phyloP scores from a whole-genome alignment of 2,113 vertebrate genomes.

The Rhabdornis inornatus region DNA sequence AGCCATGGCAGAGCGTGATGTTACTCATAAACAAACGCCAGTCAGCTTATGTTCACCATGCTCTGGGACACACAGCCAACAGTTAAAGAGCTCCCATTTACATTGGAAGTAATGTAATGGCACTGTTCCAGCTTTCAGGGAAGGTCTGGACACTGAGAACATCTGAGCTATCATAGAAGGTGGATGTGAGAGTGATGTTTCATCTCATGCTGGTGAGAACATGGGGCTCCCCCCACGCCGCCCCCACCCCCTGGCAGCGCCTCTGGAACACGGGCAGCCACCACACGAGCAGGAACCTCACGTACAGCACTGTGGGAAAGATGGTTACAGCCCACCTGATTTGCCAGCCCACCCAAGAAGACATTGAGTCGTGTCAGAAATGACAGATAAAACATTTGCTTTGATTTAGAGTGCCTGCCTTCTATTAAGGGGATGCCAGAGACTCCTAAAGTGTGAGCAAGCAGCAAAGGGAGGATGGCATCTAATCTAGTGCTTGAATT shows the following conservation, averaged over 20 bases:
- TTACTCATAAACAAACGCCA: neutral
- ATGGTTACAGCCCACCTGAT: neutral
- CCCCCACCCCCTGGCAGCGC: neutral
- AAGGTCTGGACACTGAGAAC: neutral
- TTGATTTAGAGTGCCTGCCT: slow-evolving; percentile 5
- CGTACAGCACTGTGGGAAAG: neutral
- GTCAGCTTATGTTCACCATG: neutral
- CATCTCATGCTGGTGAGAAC: neutral
- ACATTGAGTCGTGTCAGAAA: neutral
- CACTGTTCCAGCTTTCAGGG: neutral
- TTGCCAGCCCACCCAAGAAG: neutral
- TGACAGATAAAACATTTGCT: slow-evolving; percentile 3
- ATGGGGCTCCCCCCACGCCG: fast-evolving
- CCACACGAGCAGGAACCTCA: neutral
- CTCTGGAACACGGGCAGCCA: neutral
- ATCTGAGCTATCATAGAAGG: neutral
- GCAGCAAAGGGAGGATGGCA: neutral
- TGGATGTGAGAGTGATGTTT: neutral
- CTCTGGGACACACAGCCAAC: neutral
- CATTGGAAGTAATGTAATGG: neutral
- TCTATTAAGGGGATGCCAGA: slow-evolving; percentile 15
- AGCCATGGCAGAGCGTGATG: neutral
- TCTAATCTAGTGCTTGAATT: neutral
- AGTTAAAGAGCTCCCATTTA: neutral
- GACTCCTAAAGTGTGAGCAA: neutral